Percentiles rank a stretch among this genome's conserved stretches.
Evolutionary conservation across 2,888 invertebrate species (phyloP).

Genomic region (Pseudeuparius sepicola): DNA sequence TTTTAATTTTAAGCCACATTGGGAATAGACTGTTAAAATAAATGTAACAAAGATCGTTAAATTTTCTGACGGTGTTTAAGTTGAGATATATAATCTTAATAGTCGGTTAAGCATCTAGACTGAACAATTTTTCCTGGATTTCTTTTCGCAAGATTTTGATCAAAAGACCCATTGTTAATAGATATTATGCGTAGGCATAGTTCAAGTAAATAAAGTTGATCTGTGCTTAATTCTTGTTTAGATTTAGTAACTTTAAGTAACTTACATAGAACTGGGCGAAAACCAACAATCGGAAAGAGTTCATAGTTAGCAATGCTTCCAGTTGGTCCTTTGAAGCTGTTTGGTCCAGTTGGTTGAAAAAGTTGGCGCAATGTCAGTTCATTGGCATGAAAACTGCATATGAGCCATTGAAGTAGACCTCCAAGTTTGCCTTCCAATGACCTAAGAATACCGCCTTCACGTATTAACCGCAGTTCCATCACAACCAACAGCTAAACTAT

Average conservation of each 20-base stretch:
- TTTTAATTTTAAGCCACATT: slow-evolving; percentile 2
- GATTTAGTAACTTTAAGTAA: slow-evolving; percentile 2
- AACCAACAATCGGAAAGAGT: slow-evolving; percentile 2
- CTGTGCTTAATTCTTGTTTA: slow-evolving; percentile 3
- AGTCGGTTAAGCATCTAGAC: slow-evolving; percentile 2
- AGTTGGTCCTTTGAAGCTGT: slow-evolving; percentile 2
- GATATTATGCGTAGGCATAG: background rate
- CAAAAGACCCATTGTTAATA: slow-evolving; percentile 2
- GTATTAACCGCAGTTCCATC: slow-evolving; percentile 2
- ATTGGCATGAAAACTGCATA: slow-evolving; percentile 2
- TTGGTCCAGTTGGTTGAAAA: background rate
- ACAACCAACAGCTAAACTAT: slow-evolving; percentile 1
- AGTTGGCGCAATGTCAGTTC: slow-evolving; percentile 2
- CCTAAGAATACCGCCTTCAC: slow-evolving; percentile 1
- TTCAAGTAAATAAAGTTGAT: slow-evolving; percentile 3
- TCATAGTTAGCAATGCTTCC: slow-evolving; percentile 1
- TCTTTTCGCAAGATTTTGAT: slow-evolving; percentile 3
- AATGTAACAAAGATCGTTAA: slow-evolving; percentile 1
- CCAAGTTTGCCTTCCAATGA: slow-evolving; percentile 2
- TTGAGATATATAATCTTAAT: slow-evolving; percentile 1
- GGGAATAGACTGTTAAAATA: slow-evolving; percentile 1
- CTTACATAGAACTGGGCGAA: slow-evolving; percentile 1
- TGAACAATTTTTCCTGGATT: slow-evolving; percentile 3
- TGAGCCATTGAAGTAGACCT: too few species aligned
- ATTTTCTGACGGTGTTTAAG: slow-evolving; percentile 1